phyloP scores from a whole-genome alignment of 2,113 vertebrate species.

The Misgurnus mizolepis region DNA sequence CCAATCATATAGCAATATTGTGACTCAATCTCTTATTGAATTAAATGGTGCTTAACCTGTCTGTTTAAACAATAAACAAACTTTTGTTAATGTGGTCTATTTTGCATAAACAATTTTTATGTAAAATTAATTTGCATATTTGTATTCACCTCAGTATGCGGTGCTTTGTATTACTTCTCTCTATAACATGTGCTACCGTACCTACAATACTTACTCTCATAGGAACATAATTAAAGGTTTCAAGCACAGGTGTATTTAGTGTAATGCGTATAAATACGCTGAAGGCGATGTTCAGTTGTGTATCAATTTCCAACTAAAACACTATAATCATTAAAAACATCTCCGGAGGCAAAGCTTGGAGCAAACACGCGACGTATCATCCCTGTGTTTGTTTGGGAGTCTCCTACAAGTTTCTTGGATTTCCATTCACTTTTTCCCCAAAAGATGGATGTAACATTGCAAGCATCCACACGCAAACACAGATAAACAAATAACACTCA shows the following conservation, averaged over 20 bases:
- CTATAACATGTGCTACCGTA: not conserved
- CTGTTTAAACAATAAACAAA: not conserved
- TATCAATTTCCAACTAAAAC: conserved; percentile 24
- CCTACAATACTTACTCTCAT: not conserved
- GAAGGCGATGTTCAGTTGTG: not conserved
- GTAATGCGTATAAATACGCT: not conserved
- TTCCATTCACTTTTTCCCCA: not conserved
- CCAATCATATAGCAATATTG: conserved; percentile 5
- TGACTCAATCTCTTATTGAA: not conserved
- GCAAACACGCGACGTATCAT: not conserved
- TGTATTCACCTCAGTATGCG: no score
- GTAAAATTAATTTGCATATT: no score
- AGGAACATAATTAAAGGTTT: not conserved
- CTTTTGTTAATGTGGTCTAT: no score
- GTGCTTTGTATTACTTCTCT: no score
- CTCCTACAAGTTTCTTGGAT: not conserved
- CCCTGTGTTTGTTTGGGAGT: not conserved
- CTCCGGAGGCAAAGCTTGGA: not conserved
- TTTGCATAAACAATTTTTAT: no score
- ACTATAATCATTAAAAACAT: conserved; percentile 28
- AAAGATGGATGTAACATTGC: not conserved
- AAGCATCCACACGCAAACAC: conserved; percentile 3
- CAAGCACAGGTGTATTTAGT: conserved; percentile 17
- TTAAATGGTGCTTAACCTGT: not conserved
- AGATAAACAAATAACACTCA: conserved; percentile 25